Evolutionary conservation across 2,113 vertebrate species (phyloP).

Genomic region (Archilochus colubris): DNA sequence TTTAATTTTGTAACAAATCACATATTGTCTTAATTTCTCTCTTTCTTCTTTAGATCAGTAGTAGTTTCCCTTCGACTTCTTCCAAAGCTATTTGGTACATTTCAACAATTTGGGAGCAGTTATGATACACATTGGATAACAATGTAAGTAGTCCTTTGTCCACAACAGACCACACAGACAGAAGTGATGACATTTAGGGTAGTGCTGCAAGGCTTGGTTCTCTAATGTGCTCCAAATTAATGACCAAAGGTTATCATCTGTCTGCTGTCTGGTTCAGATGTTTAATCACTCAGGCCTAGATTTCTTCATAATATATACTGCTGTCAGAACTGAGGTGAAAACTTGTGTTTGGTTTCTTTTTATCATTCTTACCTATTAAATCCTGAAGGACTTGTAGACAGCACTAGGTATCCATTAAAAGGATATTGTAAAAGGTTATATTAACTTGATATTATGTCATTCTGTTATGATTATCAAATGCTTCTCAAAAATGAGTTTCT

Average conservation of each 20-base stretch:
- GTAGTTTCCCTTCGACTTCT: conserved; percentile 96
- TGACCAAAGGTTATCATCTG: background rate
- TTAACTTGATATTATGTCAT: background rate
- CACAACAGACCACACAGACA: background rate
- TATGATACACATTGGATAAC: conserved; percentile 99
- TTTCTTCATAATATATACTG: background rate
- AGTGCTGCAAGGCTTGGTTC: background rate
- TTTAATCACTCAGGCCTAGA: background rate
- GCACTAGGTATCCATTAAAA: background rate
- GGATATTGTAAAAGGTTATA: background rate
- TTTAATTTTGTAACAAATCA: background rate
- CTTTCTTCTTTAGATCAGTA: conserved; percentile 84
- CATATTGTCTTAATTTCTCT: background rate
- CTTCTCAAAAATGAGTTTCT: background rate
- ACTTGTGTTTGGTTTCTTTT: background rate
- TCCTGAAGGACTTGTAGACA: background rate
- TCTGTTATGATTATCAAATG: background rate
- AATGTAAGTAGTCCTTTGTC: conserved; percentile 83
- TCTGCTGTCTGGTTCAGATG: background rate
- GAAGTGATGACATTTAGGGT: background rate
- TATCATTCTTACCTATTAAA: background rate
- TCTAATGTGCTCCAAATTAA: background rate
- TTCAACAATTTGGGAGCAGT: conserved; percentile 98
- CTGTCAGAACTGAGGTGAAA: background rate
- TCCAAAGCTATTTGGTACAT: conserved; percentile 97